Evolutionary conservation across 2,113 vertebrate genomes (phyloP), one percentile per base, ranked within the genome.

Genomic region (Dolichallabes microphthalmus): DNA sequence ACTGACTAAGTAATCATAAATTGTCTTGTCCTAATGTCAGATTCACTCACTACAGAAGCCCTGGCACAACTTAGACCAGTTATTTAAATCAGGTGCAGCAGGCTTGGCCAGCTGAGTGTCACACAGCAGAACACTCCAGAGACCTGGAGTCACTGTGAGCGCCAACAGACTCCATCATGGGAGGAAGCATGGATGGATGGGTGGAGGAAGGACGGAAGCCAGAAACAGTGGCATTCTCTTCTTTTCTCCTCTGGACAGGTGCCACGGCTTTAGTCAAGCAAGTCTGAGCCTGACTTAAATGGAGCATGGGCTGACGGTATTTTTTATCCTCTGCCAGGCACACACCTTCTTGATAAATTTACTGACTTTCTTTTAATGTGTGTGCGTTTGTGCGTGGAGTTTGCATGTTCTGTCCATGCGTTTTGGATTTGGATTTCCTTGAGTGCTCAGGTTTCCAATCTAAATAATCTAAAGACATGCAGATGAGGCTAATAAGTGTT

Each of bases 41-140:
- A n/a, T 64, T 68, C 53, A 39, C 22, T 20, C 25, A n/a, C 55
- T 39, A 53, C 61, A 63, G 27, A 64, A 61, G 17, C 68, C 68
- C 39, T 50, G 71, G 71, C 68, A 66, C 69, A 57, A 77, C 32
- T 52, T 53, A 57, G 69, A 80, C 66, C 74, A 82, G 45, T 82
- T 83, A 81, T 66, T 85, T 53, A 89, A 89, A 88, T 61, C 64
- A 85, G 66, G 66, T n/a, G 58, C 53, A 35, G 68, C 35, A 82
- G 61, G 78, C 22, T n/a, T 68, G 66, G 78, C 82, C 85, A 87
- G 85, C 80, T 79, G 82, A 74, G 83, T 19, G 52, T 35, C 74
- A 64, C 35, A 74, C 57, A 74, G 17, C 13, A 68, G 35, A 30
- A 63, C 45, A 86, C 85, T 45, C 85, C 58, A 82, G 57, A 75